phyloP scores from a whole-genome alignment of 2,113 vertebrate genomes.

The Gallinago media region DNA sequence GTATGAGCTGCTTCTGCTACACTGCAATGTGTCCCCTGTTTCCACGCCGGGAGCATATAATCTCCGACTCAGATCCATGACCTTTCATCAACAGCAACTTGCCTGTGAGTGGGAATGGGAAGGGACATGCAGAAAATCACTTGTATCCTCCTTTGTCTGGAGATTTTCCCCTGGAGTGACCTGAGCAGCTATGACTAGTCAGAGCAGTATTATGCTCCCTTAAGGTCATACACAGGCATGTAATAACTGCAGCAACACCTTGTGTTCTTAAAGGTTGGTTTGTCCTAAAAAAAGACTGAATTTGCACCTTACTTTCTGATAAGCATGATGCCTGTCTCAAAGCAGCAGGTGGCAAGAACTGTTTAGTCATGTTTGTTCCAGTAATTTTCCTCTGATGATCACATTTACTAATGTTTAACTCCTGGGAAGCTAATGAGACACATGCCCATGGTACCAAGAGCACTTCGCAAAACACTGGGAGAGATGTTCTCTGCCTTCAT shows the following conservation, averaged over 20 bases:
- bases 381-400: not conserved
- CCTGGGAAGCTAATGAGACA: not conserved
- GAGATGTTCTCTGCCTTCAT: not conserved
- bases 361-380: not conserved
- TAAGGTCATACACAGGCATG: not conserved
- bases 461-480: fast-evolving
- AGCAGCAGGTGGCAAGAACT: not conserved
- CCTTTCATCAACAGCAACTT: not conserved
- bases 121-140: not conserved
- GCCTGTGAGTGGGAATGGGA: not conserved
- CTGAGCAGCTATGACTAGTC: not conserved
- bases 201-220: not conserved
- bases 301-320: not conserved
- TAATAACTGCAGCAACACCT: not conserved
- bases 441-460: not conserved
- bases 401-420: not conserved
- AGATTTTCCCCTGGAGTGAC: not conserved
- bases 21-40: not conserved
- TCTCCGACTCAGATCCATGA: not conserved
- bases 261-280: not conserved
- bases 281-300: not conserved
- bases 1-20: not conserved
- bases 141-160: not conserved
- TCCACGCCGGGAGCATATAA: not conserved
- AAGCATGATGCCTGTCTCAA: not conserved